Conservation (phyloP, 2,797 vertebrate species). For the Notolepis coatsorum region DNA sequence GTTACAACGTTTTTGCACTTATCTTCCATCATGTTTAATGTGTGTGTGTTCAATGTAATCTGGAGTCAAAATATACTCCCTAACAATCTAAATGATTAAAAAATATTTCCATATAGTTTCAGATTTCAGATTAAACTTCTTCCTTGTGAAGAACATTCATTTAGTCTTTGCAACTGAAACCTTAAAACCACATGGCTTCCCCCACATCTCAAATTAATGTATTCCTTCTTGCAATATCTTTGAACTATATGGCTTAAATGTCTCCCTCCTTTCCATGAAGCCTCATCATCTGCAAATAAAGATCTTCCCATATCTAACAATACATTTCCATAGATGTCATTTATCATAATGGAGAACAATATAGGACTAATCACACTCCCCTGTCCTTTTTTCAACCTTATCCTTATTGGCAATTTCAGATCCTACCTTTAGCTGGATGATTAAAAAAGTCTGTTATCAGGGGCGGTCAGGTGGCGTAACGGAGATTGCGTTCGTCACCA, state of each 20-base stretch:
- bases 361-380: slow-evolving; percentile 13
- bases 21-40: too few species aligned
- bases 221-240: not conserved
- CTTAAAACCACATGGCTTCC: not conserved
- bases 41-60: too few species aligned
- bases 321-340: slow-evolving; percentile 1
- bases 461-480: too few species aligned
- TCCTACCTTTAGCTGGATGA: too few species aligned
- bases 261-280: not conserved
- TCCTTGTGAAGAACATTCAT: not conserved
- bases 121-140: not conserved
- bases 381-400: too few species aligned
- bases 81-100: not conserved
- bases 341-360: slow-evolving; percentile 13
- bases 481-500: too few species aligned
- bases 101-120: too few species aligned
- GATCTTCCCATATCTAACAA: not conserved
- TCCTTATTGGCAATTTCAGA: too few species aligned
- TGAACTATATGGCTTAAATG: not conserved
- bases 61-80: not conserved
- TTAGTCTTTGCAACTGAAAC: slow-evolving; percentile 5
- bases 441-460: too few species aligned
- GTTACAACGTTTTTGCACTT: too few species aligned
- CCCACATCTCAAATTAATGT: not conserved
- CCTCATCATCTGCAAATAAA: slow-evolving; percentile 16